These are phyloP conservation scores for Eurytoma californica DNA, from an alignment of 2,888 invertebrate genomes.

Conservation along the genomic window DNA sequence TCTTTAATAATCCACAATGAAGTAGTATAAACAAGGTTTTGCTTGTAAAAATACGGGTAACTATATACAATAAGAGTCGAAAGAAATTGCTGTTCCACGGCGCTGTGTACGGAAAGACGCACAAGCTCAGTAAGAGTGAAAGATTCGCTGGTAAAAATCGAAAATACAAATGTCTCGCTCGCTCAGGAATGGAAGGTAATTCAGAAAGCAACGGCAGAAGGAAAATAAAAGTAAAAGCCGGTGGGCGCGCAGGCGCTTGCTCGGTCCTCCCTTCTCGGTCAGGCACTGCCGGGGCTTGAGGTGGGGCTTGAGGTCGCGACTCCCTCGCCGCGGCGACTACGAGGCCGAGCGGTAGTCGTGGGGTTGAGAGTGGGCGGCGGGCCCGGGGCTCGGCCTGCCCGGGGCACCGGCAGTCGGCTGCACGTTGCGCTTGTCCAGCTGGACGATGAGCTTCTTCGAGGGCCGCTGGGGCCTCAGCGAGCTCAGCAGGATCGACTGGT, in stretches of 20 bases:
- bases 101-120: too few relatives aligned
- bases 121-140: too few relatives aligned
- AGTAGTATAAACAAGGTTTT: too few relatives aligned
- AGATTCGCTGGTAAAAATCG: too few relatives aligned
- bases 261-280: constrained; percentile 43
- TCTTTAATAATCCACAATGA: too few relatives aligned
- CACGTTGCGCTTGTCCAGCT: constrained; percentile 61
- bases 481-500: constrained; percentile 65
- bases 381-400: constrained; percentile 57
- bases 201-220: too few relatives aligned
- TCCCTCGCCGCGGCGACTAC: constrained; percentile 55
- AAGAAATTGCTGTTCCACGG: neutral
- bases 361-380: constrained; percentile 67
- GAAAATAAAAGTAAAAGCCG: neutral
- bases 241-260: constrained; percentile 3
- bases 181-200: neutral
- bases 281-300: constrained; percentile 23
- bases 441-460: constrained; percentile 62
- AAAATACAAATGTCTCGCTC: neutral
- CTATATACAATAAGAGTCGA: neutral
- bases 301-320: neutral
- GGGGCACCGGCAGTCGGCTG: constrained; percentile 42
- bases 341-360: constrained; percentile 68
- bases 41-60: too few relatives aligned
- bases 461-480: constrained; percentile 65